Conservation (phyloP, 2,888 invertebrate species). For the Atethmia centrago region DNA sequence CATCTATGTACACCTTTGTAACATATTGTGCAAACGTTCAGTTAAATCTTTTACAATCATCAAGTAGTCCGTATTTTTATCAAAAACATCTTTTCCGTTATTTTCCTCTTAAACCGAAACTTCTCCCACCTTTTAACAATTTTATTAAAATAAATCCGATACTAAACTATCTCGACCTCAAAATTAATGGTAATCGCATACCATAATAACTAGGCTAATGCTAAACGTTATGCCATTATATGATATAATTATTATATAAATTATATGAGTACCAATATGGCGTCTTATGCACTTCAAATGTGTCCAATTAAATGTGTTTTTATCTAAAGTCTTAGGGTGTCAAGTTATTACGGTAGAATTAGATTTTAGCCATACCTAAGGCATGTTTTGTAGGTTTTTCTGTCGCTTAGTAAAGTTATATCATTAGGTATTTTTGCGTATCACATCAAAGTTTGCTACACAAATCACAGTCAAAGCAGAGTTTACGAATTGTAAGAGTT, state of each 20-base stretch:
- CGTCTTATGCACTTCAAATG: constrained; percentile 35
- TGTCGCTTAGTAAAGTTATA: background rate
- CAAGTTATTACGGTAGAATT: constrained; percentile 26
- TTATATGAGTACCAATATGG: constrained; percentile 50
- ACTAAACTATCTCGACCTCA: constrained; percentile 54
- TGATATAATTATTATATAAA: constrained; percentile 63
- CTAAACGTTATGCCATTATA: constrained; percentile 51
- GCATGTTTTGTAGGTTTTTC: too few relatives aligned
- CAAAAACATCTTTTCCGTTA: background rate
- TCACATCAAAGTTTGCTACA: background rate
- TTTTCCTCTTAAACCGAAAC: constrained; percentile 8
- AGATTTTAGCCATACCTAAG: background rate
- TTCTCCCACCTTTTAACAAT: constrained; percentile 10
- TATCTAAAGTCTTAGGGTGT: constrained; percentile 9
- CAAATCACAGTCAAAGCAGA: background rate
- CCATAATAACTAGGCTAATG: constrained; percentile 60
- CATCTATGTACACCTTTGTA: background rate
- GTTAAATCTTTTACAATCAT: background rate
- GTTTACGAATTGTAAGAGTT: background rate
- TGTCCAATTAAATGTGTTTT: constrained; percentile 47
- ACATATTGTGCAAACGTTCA: background rate
- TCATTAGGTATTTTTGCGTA: constrained; percentile 3
- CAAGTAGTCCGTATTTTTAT: background rate
- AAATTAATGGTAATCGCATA: constrained; percentile 59
- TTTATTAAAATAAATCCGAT: constrained; percentile 44